Evolutionary conservation across 2,797 vertebrate genomes (phyloP), one percentile per base, ranked within the genome.

Genomic region (Oceanodroma leucorhoa): DNA sequence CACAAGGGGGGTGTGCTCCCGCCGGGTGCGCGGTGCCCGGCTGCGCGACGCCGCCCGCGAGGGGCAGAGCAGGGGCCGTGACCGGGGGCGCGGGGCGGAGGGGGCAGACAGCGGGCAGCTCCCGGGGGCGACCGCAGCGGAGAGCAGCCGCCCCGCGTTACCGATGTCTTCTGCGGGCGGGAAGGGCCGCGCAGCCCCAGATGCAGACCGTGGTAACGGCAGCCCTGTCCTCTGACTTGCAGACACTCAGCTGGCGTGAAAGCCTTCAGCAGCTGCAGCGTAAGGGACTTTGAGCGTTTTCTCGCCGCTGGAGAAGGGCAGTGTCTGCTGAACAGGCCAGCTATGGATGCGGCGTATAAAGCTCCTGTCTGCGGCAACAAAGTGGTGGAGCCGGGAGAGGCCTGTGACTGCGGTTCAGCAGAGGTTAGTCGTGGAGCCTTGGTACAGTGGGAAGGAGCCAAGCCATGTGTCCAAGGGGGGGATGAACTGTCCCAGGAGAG

Each of bases 1-100:
- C 67, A 23, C 46, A 23, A 16, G 48, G 2, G 34, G 48, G 67
- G 38, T 22, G 50, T 9, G 34, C 45, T 50, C 45, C n/a, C 18
- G 2, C 24, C 1, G 18, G 65, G 10, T 3, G 46, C 3, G 4
- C 2, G 10, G n/a, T 29, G 65, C 26, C 65, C 9, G 2, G 21
- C 45, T 48, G 41, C 13, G n/a, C 9, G 6, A 7, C 1, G 7
- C 65, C 3, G 13, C n/a, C n/a, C 0, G 5, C 1, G 19, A 36
- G 45, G 34, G 72, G 17, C 57, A 40, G 34, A n/a, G 45, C 51
- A 43, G 69, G 69, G 69, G 51, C 15, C 8, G 51, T 11, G 22
- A 3, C 36, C 36, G 10, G 15, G 15, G 24, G 26, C 6, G 2
- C 26, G 57, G 29, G 45, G 13, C 2, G 7, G 24, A 21, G 48